Conservation (phyloP, 2,113 vertebrate genomes). For the Pachyramphus minor region DNA sequence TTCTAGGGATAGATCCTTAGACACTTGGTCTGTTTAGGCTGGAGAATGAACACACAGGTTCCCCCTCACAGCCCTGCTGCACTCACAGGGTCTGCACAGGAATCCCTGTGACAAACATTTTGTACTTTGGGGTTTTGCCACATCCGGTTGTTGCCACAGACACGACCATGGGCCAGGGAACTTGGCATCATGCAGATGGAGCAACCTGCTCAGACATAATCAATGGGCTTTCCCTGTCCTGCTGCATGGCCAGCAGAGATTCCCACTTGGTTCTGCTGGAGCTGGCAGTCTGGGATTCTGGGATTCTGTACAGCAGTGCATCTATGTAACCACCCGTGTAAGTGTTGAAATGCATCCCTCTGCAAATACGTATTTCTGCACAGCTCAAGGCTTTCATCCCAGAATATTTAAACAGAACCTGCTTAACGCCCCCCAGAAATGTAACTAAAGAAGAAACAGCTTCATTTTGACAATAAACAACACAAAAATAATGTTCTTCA, state of each 20-base stretch:
- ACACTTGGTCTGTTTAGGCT: background rate
- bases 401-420: background rate
- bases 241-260: background rate
- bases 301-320: background rate
- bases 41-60: background rate
- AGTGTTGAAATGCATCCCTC: background rate
- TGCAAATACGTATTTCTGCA: background rate
- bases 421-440: background rate
- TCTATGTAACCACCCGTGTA: background rate
- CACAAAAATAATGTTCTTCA: background rate
- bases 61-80: background rate
- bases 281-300: background rate
- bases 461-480: background rate
- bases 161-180: rapidly evolving
- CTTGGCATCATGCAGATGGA: rapidly evolving
- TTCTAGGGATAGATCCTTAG: background rate
- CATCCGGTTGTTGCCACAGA: background rate
- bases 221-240: background rate
- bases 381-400: background rate
- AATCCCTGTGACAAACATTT: background rate
- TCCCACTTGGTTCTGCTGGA: background rate
- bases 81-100: background rate
- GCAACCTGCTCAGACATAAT: too few species aligned
- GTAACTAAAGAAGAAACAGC: background rate
- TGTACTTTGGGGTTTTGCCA: background rate